phyloP scores from a whole-genome alignment of 2,888 invertebrate genomes.

The Abscondita cerata region DNA sequence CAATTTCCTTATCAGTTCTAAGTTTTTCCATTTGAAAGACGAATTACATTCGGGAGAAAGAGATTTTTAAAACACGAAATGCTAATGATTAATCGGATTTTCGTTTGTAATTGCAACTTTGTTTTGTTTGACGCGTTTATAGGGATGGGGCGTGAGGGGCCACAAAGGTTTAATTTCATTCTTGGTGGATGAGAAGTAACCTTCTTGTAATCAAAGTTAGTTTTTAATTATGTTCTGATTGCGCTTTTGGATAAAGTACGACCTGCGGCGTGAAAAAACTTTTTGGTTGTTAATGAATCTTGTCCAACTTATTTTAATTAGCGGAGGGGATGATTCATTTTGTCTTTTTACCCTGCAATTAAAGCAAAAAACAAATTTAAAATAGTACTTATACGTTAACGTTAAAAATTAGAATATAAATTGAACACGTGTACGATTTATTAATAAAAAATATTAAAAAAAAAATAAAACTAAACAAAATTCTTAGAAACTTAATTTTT shows the following conservation, averaged over 20 bases:
- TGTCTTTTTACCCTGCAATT: no score
- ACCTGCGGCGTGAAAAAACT: background rate
- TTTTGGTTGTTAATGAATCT: background rate
- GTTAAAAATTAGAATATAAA: no score
- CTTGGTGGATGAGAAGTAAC: conserved; percentile 9
- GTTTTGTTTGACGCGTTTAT: conserved; percentile 5
- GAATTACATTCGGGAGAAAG: conserved; percentile 4
- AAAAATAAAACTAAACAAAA: no score
- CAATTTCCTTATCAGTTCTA: conserved; percentile 55
- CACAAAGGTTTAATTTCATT: conserved; percentile 24
- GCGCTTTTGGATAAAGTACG: conserved; percentile 5
- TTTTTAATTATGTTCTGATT: conserved; percentile 11
- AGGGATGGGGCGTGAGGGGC: conserved; percentile 20
- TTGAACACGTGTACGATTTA: no score
- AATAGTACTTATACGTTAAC: no score
- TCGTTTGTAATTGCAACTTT: conserved; percentile 20
- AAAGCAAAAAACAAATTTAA: no score
- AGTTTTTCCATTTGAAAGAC: conserved; percentile 27
- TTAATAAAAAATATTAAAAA: no score
- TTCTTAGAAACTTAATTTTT: no score
- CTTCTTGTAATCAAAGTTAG: conserved; percentile 15
- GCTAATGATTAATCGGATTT: background rate
- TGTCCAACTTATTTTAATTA: conserved; percentile 6
- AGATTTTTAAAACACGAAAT: background rate
- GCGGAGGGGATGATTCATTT: no score